Conservation (phyloP, 2,797 vertebrate genomes). For the Onychomys leucogaster region DNA sequence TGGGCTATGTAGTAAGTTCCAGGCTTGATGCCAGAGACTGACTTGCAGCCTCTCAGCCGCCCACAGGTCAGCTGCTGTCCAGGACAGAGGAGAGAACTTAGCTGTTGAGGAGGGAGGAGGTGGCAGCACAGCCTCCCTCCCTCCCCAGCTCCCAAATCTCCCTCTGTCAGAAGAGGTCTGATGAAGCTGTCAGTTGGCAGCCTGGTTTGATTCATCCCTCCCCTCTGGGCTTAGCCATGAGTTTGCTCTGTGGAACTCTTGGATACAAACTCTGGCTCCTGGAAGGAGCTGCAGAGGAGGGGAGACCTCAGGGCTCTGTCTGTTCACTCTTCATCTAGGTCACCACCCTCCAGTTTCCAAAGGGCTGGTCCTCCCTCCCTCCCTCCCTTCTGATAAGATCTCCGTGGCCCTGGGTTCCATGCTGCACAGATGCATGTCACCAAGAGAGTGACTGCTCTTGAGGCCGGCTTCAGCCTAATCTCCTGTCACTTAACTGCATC, state of each 20-base stretch:
- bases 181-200: slow-evolving; percentile 52
- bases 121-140: not conserved
- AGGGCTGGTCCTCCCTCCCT: not conserved
- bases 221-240: slow-evolving; percentile 61
- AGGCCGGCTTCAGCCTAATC: not conserved
- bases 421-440: slow-evolving; percentile 54
- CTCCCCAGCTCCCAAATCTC: not conserved
- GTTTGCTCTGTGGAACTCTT: slow-evolving; percentile 52
- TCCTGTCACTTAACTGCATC: slow-evolving; percentile 22
- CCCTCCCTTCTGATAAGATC: not conserved
- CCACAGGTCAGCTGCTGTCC: not conserved
- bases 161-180: slow-evolving; percentile 26
- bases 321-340: slow-evolving; percentile 59
- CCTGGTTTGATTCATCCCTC: slow-evolving; percentile 55
- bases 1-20: not conserved
- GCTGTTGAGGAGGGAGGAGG: not conserved
- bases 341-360: not conserved
- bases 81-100: not conserved
- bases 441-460: slow-evolving; percentile 39
- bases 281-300: slow-evolving; percentile 32
- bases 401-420: not conserved
- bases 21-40: not conserved
- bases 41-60: not conserved
- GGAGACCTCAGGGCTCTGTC: slow-evolving; percentile 20
- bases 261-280: slow-evolving; percentile 60